These are phyloP conservation scores for Megamerina dolium DNA, from an alignment of 2,888 invertebrate species.

Conservation along the genomic window DNA sequence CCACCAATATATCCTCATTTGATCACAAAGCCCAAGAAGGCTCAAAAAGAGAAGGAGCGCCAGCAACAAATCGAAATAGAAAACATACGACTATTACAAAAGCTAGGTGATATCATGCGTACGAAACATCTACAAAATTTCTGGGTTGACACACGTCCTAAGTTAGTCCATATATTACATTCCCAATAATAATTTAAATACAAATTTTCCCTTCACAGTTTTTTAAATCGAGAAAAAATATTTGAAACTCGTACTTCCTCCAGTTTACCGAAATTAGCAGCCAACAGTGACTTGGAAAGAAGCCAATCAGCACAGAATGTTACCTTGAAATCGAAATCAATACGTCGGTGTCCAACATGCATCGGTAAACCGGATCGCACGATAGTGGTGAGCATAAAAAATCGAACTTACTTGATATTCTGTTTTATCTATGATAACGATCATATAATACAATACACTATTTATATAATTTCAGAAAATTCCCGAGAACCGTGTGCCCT, in stretches of 20 bases:
- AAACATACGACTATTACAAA: conserved; percentile 63
- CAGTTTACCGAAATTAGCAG: conserved; percentile 31
- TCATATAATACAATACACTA: neutral
- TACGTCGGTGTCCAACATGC: conserved; percentile 39
- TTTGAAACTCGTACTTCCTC: conserved; percentile 36
- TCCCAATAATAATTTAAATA: neutral
- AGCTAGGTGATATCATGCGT: conserved; percentile 61
- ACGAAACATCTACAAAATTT: conserved; percentile 62
- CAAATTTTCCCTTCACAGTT: conserved; percentile 25
- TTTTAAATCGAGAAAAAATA: conserved; percentile 44
- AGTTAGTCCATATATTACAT: conserved; percentile 28
- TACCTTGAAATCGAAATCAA: conserved; percentile 14
- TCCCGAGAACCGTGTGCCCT: conserved; percentile 47
- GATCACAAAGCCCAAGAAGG: conserved; percentile 61
- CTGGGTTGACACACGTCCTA: conserved; percentile 61
- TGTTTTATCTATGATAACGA: neutral
- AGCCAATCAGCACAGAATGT: conserved; percentile 1
- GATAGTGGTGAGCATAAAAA: too few relatives aligned
- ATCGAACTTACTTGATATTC: too few relatives aligned
- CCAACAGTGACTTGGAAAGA: conserved; percentile 18
- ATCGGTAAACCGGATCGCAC: conserved; percentile 38
- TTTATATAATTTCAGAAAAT: conserved; percentile 28
- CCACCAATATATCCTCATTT: conserved; percentile 62
- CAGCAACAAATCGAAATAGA: conserved; percentile 59
- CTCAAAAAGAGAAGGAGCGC: conserved; percentile 64